Evolutionary conservation across 2,113 vertebrate genomes (phyloP).

Genomic region (Nannobrachium achirus): DNA sequence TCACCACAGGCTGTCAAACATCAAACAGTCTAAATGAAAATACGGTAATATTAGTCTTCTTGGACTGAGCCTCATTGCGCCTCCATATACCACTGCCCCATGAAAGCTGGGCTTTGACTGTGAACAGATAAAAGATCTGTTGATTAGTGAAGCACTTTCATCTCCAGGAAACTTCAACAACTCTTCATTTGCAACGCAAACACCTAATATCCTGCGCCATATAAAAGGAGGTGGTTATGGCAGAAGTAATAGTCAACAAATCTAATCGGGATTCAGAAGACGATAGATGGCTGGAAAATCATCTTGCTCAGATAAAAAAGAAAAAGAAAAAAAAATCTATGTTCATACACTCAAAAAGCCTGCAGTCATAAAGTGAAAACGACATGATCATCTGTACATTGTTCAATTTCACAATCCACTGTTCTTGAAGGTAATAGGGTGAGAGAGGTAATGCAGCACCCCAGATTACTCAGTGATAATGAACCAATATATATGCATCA

Average conservation of each 20-base stretch:
- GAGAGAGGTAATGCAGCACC: constrained; percentile 53
- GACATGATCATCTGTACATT: constrained; percentile 57
- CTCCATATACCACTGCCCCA: constrained; percentile 63
- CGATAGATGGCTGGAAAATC: constrained; percentile 33
- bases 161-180: constrained; percentile 62
- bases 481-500: constrained; percentile 80
- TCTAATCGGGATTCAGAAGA: constrained; percentile 43
- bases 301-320: constrained; percentile 24
- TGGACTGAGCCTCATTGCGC: constrained; percentile 53
- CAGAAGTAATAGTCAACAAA: constrained; percentile 16
- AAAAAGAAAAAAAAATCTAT: not conserved
- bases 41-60: constrained; percentile 64
- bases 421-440: constrained; percentile 66
- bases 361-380: constrained; percentile 14
- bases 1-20: constrained; percentile 72
- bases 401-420: constrained; percentile 65
- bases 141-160: constrained; percentile 69
- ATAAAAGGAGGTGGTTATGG: constrained; percentile 50
- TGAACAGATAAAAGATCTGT: constrained; percentile 63
- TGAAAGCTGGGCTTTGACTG: constrained; percentile 54
- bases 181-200: constrained; percentile 55
- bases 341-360: not conserved
- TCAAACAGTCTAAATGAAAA: constrained; percentile 74
- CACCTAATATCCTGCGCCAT: constrained; percentile 49
- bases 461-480: constrained; percentile 75